Percentiles rank a stretch among this genome's conserved stretches.
Conservation (phyloP, 2,797 vertebrate genomes). For the Cuculus canorus region DNA sequence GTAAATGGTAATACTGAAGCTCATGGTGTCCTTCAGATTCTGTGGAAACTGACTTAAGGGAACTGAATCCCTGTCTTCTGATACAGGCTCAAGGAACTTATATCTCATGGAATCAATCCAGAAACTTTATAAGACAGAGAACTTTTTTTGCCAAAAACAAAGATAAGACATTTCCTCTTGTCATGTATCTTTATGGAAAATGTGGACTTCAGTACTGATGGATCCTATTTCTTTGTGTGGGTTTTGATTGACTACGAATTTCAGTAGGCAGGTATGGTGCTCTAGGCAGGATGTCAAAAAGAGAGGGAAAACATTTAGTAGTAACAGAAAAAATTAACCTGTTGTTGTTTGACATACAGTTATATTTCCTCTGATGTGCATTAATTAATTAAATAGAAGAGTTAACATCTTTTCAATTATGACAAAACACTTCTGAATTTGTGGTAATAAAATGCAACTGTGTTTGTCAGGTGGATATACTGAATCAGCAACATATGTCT, state of each 20-base stretch:
- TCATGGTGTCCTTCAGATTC: background rate
- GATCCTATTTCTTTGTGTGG: background rate
- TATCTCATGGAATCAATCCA: background rate
- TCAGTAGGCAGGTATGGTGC: background rate
- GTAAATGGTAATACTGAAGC: background rate
- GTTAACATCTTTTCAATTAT: background rate
- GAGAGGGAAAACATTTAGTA: background rate
- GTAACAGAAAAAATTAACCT: accelerated
- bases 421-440: background rate
- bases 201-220: background rate
- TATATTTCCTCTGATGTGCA: background rate
- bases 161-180: background rate
- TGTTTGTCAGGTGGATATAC: background rate
- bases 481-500: background rate
- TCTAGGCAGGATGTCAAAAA: background rate
- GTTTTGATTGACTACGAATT: background rate
- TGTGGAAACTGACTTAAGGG: background rate
- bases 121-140: background rate
- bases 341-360: background rate
- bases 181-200: background rate
- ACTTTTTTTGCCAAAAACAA: background rate
- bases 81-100: background rate
- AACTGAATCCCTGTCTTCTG: background rate
- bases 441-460: background rate
- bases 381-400: background rate